These are phyloP conservation scores for Stichodactyla mertensii DNA, from an alignment of 64 coral and sea anemone species.

Conservation along the genomic window DNA sequence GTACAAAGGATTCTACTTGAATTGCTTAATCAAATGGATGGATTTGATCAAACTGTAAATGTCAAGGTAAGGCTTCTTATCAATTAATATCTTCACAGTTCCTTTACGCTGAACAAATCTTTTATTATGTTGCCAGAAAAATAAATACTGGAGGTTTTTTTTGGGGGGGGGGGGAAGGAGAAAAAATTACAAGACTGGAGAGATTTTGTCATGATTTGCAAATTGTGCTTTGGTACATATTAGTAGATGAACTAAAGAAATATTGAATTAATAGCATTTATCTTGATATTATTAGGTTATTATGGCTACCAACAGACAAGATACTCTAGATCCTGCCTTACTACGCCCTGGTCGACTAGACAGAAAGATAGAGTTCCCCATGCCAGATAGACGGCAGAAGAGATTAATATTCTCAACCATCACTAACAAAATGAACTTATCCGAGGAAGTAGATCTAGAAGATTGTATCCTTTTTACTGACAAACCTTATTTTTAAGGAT, in stretches of 20 bases:
- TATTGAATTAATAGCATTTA: not conserved
- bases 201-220: too few species aligned
- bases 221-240: too few species aligned
- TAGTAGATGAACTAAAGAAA: not conserved
- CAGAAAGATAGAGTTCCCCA: conserved; percentile 96
- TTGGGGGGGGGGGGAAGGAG: too few species aligned
- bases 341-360: conserved; percentile 90
- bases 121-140: too few species aligned
- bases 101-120: too few species aligned
- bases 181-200: too few species aligned
- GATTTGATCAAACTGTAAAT: conserved; percentile 99
- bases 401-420: conserved; percentile 96
- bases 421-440: conserved; percentile 95
- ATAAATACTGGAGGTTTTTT: too few species aligned
- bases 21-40: conserved; percentile 99
- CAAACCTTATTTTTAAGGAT: not conserved
- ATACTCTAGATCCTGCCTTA: conserved; percentile 92
- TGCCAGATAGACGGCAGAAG: conserved; percentile 98
- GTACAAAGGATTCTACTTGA: conserved; percentile 97
- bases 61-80: conserved; percentile 67
- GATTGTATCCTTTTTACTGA: conserved; percentile 96
- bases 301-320: conserved; percentile 99
- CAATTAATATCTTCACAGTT: not conserved
- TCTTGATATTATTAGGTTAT: conserved; percentile 64
- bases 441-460: conserved; percentile 95